Percentiles rank a stretch among this genome's conserved stretches.
These are phyloP conservation scores for Stenoptilia bipunctidactyla DNA, from an alignment of 2,888 invertebrate species.

Conservation along the genomic window DNA sequence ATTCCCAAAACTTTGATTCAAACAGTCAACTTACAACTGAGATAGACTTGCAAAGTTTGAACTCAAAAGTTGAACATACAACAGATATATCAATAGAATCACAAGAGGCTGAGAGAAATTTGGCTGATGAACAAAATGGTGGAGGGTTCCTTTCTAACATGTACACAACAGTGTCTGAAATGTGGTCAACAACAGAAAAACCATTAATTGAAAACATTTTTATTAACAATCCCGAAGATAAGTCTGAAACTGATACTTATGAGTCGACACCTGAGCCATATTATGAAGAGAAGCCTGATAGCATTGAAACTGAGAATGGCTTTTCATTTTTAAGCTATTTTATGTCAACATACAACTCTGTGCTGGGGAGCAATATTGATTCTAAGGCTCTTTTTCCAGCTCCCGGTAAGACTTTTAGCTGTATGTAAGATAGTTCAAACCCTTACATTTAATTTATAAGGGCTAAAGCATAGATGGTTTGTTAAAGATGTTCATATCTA, in stretches of 20 bases:
- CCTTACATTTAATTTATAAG: too few relatives aligned
- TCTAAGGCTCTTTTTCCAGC: conserved; percentile 48
- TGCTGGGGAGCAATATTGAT: conserved; percentile 44
- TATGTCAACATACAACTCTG: conserved; percentile 33
- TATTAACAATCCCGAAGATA: conserved; percentile 15
- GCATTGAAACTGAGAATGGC: conserved; percentile 23
- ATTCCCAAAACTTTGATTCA: too few relatives aligned
- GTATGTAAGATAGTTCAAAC: too few relatives aligned
- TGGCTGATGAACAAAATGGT: conserved; percentile 20
- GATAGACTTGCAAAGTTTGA: too few relatives aligned
- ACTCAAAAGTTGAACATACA: too few relatives aligned
- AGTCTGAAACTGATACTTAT: conserved; percentile 22
- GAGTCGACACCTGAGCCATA: conserved; percentile 1
- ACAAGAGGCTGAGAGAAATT: conserved; percentile 1
- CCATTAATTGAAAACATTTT: conserved; percentile 32
- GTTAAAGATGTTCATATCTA: too few relatives aligned
- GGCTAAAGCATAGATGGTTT: too few relatives aligned
- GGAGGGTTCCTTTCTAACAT: conserved; percentile 39
- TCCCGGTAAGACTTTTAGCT: conserved; percentile 50
- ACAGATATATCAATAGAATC: too few relatives aligned
- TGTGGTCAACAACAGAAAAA: conserved; percentile 40
- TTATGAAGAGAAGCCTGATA: too few relatives aligned
- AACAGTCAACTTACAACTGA: too few relatives aligned
- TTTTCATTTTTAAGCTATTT: conserved; percentile 48
- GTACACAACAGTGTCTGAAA: conserved; percentile 40